A percentile compares a stretch with the other conserved stretches of the same genome.
Conservation (phyloP, 2,888 invertebrate species). For the Limnephilus rhombicus region DNA sequence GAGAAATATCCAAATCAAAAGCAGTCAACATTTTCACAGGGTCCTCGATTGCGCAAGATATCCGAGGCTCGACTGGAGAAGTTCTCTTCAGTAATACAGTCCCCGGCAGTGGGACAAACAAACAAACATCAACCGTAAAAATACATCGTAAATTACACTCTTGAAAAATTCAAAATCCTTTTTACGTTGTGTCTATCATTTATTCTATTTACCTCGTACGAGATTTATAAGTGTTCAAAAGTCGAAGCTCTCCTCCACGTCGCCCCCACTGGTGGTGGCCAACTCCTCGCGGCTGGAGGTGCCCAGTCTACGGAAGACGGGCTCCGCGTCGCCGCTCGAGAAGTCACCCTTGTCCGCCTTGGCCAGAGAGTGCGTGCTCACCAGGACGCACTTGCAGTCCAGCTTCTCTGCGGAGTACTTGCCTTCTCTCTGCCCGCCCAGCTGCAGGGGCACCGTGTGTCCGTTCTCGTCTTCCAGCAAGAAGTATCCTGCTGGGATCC, state of each 20-base stretch:
- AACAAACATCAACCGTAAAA: conserved; percentile 36
- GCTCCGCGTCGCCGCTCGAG: conserved; percentile 53
- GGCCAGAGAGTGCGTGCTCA: conserved; percentile 61
- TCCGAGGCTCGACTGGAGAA: background rate
- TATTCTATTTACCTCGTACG: conserved; percentile 27
- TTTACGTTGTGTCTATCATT: conserved; percentile 14
- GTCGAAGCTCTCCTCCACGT: conserved; percentile 65
- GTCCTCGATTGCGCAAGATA: background rate
- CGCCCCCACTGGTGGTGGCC: conserved; percentile 56
- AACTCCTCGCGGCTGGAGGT: conserved; percentile 62
- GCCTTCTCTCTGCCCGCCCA: conserved; percentile 13
- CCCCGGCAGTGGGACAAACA: background rate
- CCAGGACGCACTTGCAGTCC: conserved; percentile 59
- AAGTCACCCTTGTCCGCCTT: conserved; percentile 60
- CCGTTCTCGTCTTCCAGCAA: conserved; percentile 60
- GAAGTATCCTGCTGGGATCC: conserved; percentile 57
- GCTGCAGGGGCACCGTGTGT: conserved; percentile 45
- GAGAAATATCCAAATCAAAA: conserved; percentile 21
- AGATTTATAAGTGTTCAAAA: conserved; percentile 56
- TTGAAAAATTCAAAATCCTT: conserved; percentile 28
- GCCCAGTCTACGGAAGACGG: conserved; percentile 56
- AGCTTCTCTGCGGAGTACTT: conserved; percentile 57
- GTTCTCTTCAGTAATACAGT: no score
- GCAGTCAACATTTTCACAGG: conserved; percentile 21
- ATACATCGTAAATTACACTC: conserved; percentile 53